Base-by-base conservation (phyloP, 2,797 vertebrate genomes). In the Octomys mimax region DNA sequence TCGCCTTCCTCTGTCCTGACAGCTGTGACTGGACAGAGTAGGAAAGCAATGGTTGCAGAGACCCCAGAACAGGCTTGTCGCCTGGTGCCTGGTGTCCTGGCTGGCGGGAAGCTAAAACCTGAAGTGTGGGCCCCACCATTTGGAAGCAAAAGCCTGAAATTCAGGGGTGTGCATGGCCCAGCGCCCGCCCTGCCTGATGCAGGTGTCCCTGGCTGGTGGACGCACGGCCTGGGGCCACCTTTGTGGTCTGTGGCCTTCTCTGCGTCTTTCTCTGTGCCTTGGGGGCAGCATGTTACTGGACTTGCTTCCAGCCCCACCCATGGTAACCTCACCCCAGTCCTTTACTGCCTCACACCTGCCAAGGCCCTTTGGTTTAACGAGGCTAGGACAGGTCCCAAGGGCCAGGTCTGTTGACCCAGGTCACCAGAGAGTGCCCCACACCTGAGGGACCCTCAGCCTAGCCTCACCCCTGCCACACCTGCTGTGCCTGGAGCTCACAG, bases 131-230 rank as follows among this genome's bases (percentile, higher is more conserved):
- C 7, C 39, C 36, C 21, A 24, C 31, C 2, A 9, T 12, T 22
- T 11, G 33, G 80, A 49, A 59, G 14, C 22, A 2, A 33, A 61
- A 26, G 64, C 13, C 62, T 18, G 10, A 6, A 36, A 10, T 26
- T n/a, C 1, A 28, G 28, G 80, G 0, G 24, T 13, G 11, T 1
- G 24, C 59, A 0, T 26, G 36, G 49, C 59, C 6, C 0, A 0
- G 2, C 14, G 8, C 39, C 18, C 2, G 16, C 6, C 64, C 57
- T 7, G 89, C 49, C 22, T 36, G 16, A 26, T 33, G n/a, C 36
- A 0, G 52, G 68, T 0, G 3, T 79, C 16, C 9, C 39, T 64
- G 14, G 59, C 87, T 57, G 71, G 2, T 18, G 62, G 64, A 33
- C 57, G 2, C 22, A 6, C 5, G 39, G 22, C 22, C 6, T 4